Conservation (phyloP, 2,113 vertebrate genomes). For the Myiozetetes cayanensis region DNA sequence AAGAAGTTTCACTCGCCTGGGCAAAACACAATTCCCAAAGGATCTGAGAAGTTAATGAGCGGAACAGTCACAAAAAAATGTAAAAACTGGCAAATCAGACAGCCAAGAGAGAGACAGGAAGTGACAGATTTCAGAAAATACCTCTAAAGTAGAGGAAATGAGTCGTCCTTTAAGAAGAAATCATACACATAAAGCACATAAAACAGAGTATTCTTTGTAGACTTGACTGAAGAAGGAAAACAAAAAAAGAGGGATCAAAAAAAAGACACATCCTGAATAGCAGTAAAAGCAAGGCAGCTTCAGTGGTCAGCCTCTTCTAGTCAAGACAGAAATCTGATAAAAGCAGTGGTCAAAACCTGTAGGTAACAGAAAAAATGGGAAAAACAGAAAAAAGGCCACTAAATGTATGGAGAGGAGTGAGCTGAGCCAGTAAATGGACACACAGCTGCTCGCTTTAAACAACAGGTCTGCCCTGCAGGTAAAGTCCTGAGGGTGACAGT, state of each 20-base stretch:
- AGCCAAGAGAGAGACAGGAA: conserved; percentile 49
- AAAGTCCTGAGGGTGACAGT: background rate
- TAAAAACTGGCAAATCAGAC: conserved; percentile 36
- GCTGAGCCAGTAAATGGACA: background rate
- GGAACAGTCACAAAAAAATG: conserved; percentile 10
- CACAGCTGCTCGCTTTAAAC: rapidly evolving
- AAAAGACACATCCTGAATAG: conserved; percentile 9
- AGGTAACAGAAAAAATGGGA: background rate
- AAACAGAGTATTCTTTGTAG: conserved; percentile 58
- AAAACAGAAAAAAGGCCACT: background rate
- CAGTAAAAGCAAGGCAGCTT: background rate
- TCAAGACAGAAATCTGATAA: background rate
- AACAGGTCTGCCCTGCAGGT: background rate
- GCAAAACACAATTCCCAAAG: background rate
- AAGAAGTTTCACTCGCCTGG: background rate
- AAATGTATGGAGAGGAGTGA: background rate
- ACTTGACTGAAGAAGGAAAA: background rate
- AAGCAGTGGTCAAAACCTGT: background rate
- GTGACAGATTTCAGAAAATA: conserved; percentile 63
- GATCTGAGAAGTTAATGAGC: background rate
- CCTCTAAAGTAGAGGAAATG: conserved; percentile 63
- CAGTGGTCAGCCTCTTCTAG: background rate
- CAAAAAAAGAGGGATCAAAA: background rate
- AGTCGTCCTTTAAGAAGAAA: conserved; percentile 42
- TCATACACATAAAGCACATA: conserved; percentile 23